A percentile compares a stretch with the other conserved stretches of the same genome.
Conservation (phyloP, 2,797 vertebrate species). For the Sarcoramphus papa region DNA sequence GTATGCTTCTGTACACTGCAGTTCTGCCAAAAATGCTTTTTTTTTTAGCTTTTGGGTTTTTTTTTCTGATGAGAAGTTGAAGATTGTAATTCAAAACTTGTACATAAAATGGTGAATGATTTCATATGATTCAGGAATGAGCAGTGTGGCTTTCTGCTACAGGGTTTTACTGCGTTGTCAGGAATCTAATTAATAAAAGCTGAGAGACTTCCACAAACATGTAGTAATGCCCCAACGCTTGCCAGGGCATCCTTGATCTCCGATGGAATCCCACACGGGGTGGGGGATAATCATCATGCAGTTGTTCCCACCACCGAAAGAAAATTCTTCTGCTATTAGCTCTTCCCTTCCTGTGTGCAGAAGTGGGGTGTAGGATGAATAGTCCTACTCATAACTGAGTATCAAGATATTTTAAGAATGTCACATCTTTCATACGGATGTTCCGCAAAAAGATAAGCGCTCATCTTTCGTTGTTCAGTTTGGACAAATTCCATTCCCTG, state of each 20-base stretch:
- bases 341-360: slow-evolving; percentile 21
- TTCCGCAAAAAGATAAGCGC: neutral
- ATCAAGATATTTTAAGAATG: neutral
- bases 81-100: slow-evolving; percentile 72
- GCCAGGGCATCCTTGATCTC: neutral
- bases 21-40: slow-evolving; percentile 48
- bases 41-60: neutral
- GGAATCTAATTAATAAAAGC: slow-evolving; percentile 54
- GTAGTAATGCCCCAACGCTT: neutral
- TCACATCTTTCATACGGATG: neutral
- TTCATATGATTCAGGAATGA: slow-evolving; percentile 72
- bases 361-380: neutral
- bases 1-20: slow-evolving; percentile 63
- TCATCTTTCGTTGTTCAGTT: neutral
- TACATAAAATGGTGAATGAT: slow-evolving; percentile 71
- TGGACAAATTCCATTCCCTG: neutral
- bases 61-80: slow-evolving; percentile 68
- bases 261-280: neutral
- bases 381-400: neutral
- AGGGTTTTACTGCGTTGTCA: neutral
- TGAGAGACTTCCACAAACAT: slow-evolving; percentile 10
- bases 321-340: slow-evolving; percentile 22
- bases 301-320: neutral
- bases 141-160: slow-evolving; percentile 30
- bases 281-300: neutral